Evolutionary conservation across 2,888 invertebrate genomes (phyloP).

Genomic region (Coenonympha arcania): DNA sequence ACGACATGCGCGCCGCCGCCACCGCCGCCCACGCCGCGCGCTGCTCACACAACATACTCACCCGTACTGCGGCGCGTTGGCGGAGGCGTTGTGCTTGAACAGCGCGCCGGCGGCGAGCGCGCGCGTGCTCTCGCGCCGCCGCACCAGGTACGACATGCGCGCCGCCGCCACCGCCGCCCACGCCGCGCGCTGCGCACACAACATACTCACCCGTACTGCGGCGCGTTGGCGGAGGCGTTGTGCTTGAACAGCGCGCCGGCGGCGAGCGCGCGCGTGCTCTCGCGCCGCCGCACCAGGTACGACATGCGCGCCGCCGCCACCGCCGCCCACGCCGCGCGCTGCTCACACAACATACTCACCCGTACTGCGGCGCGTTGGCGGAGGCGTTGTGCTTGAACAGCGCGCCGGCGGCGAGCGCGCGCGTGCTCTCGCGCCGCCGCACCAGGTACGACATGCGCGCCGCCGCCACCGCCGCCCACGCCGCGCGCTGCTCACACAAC

Average conservation of each 20-base stretch:
- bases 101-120: slow-evolving; percentile 39
- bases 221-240: slow-evolving; percentile 20
- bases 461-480: slow-evolving; percentile 41
- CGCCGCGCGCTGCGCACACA: slow-evolving; percentile 42
- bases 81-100: slow-evolving; percentile 28
- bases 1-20: slow-evolving; percentile 51
- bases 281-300: slow-evolving; percentile 56
- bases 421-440: slow-evolving; percentile 45
- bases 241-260: slow-evolving; percentile 37
- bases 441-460: slow-evolving; percentile 60
- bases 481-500: slow-evolving; percentile 41
- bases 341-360: slow-evolving; percentile 4
- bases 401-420: slow-evolving; percentile 40
- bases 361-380: slow-evolving; percentile 27
- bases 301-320: slow-evolving; percentile 50
- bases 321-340: slow-evolving; percentile 49
- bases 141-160: slow-evolving; percentile 60
- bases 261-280: slow-evolving; percentile 40
- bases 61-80: slow-evolving; percentile 27
- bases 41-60: slow-evolving; percentile 31
- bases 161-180: slow-evolving; percentile 42
- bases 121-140: slow-evolving; percentile 45
- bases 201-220: slow-evolving; percentile 21
- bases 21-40: slow-evolving; percentile 46
- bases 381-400: slow-evolving; percentile 31